Base-by-base conservation (phyloP, 2,888 invertebrate genomes). In the Eupithecia centaureata region DNA sequence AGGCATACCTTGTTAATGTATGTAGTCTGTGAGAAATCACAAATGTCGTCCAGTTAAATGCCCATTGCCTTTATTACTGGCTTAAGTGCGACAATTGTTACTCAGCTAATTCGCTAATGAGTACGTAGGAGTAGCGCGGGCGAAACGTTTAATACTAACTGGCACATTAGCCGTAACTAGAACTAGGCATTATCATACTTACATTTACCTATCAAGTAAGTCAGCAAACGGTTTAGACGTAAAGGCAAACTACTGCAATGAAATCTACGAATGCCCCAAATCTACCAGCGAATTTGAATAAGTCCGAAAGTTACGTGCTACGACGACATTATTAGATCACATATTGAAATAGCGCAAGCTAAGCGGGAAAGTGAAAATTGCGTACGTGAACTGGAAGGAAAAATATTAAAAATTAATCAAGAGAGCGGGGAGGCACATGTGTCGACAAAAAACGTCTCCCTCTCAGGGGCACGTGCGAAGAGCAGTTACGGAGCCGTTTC, bases 351-450 rank as follows among this genome's bases (percentile, higher is more conserved):
- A 80, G 79, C 77, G 82, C 81, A 78, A 79, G 82, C 81, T 86
- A 83, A 87, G 85, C 87, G 86, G 84, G 77, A 90, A 92, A 92
- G 92, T 92, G 91, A 93, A 92, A 92, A 92, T 92, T 91, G 92
- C 88, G 92, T 91, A 92, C 92, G 92, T 92, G 92, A 91, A 92
- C 90, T 88, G 91, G 90, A 88, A 90, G 92, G 86, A 91, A 91
- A 93, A 92, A 92, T 92, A 93, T 92, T 92, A 92, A 93, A 93
- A 92, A 93, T 93, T 92, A 92, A 92, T 92, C 92, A 92, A 90
- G 88, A 35, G 82, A 60, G 82, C 82, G 80, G 79, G 86, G 85
- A 86, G 82, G 89, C 92, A 91, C 92, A 92, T 93, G 92, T 92
- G 92, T 91, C 91, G 92, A 90, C 91, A 92, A 92, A 93, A 93